phyloP scores from a whole-genome alignment of 1,140 invertebrate genomes.

The Conus betulinus region DNA sequence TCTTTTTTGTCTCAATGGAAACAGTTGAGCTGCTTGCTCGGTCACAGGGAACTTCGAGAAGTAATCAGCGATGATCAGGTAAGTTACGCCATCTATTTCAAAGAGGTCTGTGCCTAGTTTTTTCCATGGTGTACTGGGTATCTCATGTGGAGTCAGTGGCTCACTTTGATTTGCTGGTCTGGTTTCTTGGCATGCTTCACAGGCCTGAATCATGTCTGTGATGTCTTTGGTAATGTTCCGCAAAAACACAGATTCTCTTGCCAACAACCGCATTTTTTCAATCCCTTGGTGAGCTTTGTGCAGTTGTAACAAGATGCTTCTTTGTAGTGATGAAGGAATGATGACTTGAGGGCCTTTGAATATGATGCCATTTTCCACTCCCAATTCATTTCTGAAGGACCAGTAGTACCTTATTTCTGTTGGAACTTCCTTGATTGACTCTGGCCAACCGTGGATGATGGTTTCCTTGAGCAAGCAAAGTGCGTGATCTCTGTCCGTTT shows the following conservation, averaged over 20 bases:
- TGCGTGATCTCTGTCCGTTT: too few relatives aligned
- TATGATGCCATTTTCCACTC: conserved; percentile 32
- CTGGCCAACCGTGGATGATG: conserved; percentile 38
- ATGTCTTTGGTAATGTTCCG: conserved; percentile 33
- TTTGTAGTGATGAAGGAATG: conserved; percentile 36
- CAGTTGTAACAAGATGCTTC: conserved; percentile 19
- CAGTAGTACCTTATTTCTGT: conserved; percentile 25
- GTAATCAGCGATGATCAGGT: conserved; percentile 31
- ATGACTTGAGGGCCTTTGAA: conserved; percentile 41
- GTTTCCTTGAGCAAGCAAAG: too few relatives aligned
- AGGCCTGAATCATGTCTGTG: conserved; percentile 26
- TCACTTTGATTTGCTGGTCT: neutral
- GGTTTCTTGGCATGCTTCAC: conserved; percentile 25
- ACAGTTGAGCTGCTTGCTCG: neutral
- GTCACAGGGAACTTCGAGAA: conserved; percentile 11
- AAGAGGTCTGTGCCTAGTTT: conserved; percentile 30
- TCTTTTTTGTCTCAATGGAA: neutral
- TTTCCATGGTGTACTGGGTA: conserved; percentile 16
- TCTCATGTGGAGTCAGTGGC: conserved; percentile 12
- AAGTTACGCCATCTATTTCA: neutral
- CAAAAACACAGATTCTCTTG: conserved; percentile 34
- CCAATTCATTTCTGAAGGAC: conserved; percentile 36
- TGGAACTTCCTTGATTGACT: conserved; percentile 14
- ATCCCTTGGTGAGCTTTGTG: conserved; percentile 45
- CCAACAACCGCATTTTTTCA: conserved; percentile 24